Evolutionary conservation across 1,140 invertebrate species (phyloP).

Genomic region (Dendroctonus ponderosae): DNA sequence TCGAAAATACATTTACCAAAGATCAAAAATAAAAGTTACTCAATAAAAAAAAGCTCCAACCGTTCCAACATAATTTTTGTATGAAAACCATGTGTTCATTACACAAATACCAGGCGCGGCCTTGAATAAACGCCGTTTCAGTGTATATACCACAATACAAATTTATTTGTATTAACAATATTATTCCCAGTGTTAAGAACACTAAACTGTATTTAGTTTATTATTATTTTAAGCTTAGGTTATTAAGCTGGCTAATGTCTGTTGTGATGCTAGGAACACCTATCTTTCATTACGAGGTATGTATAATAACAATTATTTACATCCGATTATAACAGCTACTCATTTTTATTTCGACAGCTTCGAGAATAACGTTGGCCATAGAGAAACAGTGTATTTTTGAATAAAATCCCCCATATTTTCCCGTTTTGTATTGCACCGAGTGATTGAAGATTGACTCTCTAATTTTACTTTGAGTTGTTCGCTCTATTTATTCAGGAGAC

Average conservation of each 20-base stretch:
- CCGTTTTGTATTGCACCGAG: too few species aligned
- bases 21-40: background rate
- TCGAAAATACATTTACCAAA: too few species aligned
- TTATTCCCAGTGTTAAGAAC: conserved; percentile 28
- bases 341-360: too few species aligned
- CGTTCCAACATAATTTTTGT: conserved; percentile 1
- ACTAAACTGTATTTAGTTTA: conserved; percentile 13
- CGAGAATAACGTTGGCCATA: too few species aligned
- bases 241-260: conserved; percentile 9
- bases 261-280: background rate
- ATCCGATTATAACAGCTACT: too few species aligned
- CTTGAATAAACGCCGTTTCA: conserved; percentile 14
- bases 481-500: too few species aligned
- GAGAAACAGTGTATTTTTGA: too few species aligned
- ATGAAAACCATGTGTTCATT: conserved; percentile 15
- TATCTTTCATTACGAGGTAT: background rate
- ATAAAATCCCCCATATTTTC: too few species aligned
- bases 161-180: conserved; percentile 28
- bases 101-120: conserved; percentile 8
- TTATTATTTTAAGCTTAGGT: background rate
- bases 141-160: conserved; percentile 25
- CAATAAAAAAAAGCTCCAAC: background rate
- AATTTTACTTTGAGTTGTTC: too few species aligned
- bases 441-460: too few species aligned
- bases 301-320: too few species aligned